Evolutionary conservation across 2,888 invertebrate species (phyloP).

Genomic region (Heliconius ethilla): DNA sequence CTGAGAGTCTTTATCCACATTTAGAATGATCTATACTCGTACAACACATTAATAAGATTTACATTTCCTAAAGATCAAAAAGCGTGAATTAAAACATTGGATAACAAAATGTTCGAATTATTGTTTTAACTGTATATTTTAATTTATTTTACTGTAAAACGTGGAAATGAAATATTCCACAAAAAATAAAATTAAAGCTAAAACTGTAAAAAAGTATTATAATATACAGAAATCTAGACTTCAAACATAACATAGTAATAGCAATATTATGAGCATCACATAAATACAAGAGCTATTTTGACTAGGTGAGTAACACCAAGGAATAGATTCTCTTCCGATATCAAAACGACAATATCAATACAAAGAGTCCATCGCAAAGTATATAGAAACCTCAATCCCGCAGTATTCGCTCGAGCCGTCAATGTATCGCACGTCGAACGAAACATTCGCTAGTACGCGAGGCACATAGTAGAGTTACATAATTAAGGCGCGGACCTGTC

Average conservation of each 20-base stretch:
- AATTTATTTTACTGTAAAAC: no score
- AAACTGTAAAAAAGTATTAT: not conserved
- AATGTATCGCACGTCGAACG: slow-evolving; percentile 7
- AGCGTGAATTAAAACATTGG: no score
- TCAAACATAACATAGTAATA: not conserved
- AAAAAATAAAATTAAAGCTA: slow-evolving; percentile 39
- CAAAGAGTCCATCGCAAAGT: not conserved
- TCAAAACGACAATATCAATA: not conserved
- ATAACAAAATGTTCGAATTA: no score
- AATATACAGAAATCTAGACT: not conserved
- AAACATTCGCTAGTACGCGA: not conserved
- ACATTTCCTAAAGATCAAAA: slow-evolving; percentile 59
- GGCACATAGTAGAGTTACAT: slow-evolving; percentile 30
- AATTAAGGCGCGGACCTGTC: slow-evolving; percentile 39
- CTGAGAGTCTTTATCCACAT: not conserved
- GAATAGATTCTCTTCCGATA: not conserved
- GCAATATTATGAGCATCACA: slow-evolving; percentile 12
- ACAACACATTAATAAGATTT: slow-evolving; percentile 68
- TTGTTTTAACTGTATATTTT: no score
- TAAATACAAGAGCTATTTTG: slow-evolving; percentile 2
- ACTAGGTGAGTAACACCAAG: not conserved
- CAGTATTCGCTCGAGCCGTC: not conserved
- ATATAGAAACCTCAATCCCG: not conserved
- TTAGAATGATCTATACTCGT: slow-evolving; percentile 50
- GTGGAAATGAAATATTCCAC: slow-evolving; percentile 45